Evolutionary conservation across 37 sponge, comb jelly and placozoan species (phyloP), one percentile per base, ranked within the genome.

Genomic region (Petrosia ficiformis): DNA sequence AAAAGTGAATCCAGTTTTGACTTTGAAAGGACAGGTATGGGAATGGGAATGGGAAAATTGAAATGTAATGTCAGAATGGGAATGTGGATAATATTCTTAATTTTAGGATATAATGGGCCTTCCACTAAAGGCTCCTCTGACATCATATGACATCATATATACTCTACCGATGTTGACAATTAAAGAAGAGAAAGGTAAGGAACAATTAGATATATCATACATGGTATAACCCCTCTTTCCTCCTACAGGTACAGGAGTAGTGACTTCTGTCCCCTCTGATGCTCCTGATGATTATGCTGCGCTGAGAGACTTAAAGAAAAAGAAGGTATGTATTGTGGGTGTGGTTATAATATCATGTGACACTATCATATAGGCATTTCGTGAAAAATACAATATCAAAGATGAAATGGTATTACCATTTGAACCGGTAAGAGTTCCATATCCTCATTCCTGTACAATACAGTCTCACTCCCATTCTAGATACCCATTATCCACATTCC

Each of bases 221-320:
- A 26, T 61, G n/a, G 11, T 61, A n/a, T 61, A 26, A 61, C n/a
- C 32, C 25, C 43, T 24, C 2, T 24, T 2, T 80, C 68, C 35
- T 59, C 21, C 16, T 40, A n/a, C 57, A 93, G 93, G 98, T 35
- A 99, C 99, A 39, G 99, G 96, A 24, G 80, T 99, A 4, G 99
- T 99, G 65, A 99, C 99, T 5, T 96, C 96, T 70, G 99, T 99
- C 22, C 99, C 99, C n/a, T 93, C 96, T 33, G 99, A 99, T 73
- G 73, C 99, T 19, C 96, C 99, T 48, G 99, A 95, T 82, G 99
- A 99, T 73, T 99, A 80, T 72, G 99, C 96, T 52, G 94, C 99
- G 42, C 79, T 99, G 44, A 87, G 90, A 72, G 99, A 99, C 61
- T 77, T 99, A 41, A 88, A 99, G 82, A 95, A 91, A 43, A 99